Evolutionary conservation across 1,140 invertebrate species (phyloP).

Genomic region (Trichonephila clavata): DNA sequence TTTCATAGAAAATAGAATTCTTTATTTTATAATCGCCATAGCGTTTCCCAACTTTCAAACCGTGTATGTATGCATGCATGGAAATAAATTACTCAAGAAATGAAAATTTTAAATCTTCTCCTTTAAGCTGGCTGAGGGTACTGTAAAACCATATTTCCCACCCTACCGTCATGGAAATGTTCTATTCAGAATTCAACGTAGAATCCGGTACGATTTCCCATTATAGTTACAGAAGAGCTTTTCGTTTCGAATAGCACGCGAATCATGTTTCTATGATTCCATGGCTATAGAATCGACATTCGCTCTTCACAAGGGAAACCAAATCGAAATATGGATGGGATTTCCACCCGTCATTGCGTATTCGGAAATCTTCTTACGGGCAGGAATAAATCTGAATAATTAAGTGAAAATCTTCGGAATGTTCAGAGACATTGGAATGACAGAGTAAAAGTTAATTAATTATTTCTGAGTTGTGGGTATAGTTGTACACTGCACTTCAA

Average conservation of each 20-base stretch:
- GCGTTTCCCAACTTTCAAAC: not conserved
- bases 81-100: not conserved
- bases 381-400: not conserved
- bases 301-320: no score
- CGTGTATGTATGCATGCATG: not conserved
- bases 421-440: not conserved
- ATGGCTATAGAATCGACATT: no score
- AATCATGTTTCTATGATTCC: not conserved
- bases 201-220: not conserved
- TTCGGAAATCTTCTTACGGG: not conserved
- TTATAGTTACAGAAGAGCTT: not conserved
- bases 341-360: no score
- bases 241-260: not conserved
- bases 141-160: no score
- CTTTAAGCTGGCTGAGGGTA: not conserved
- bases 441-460: not conserved
- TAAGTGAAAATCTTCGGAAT: not conserved
- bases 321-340: no score
- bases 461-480: not conserved
- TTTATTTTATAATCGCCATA: not conserved
- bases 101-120: constrained; percentile 5
- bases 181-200: not conserved
- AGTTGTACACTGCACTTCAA: not conserved
- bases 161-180: no score
- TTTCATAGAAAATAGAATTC: not conserved